A percentile compares a stretch with the other conserved stretches of the same genome.
These are phyloP conservation scores for Drosophila lacicola DNA, from an alignment of 2,888 invertebrate genomes.

Conservation along the genomic window DNA sequence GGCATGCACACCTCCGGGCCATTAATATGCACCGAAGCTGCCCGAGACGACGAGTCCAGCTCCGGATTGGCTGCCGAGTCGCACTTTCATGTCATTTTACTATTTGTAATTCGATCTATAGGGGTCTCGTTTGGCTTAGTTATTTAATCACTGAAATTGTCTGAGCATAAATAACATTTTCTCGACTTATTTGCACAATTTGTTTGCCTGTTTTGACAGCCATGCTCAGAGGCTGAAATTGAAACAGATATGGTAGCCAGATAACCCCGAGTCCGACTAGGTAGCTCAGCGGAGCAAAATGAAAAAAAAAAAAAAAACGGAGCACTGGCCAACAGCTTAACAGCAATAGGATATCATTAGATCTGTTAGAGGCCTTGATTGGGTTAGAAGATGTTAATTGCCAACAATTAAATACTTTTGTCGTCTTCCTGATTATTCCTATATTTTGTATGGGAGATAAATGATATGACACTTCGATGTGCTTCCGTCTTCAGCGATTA, in stretches of 20 bases:
- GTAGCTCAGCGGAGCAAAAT: not conserved
- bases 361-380: too few species aligned
- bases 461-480: too few species aligned
- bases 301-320: too few species aligned
- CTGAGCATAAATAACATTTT: constrained; percentile 73
- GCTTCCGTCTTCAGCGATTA: too few species aligned
- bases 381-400: too few species aligned
- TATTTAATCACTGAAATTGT: constrained; percentile 71
- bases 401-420: too few species aligned
- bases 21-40: constrained; percentile 58
- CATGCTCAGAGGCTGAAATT: constrained; percentile 58
- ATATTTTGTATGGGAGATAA: too few species aligned
- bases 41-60: constrained; percentile 1
- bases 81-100: constrained; percentile 64
- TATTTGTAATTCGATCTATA: constrained; percentile 50
- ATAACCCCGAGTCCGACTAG: constrained; percentile 7
- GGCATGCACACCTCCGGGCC: constrained; percentile 82
- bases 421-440: too few species aligned
- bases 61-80: constrained; percentile 16
- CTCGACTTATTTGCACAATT: constrained; percentile 79
- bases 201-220: constrained; percentile 80
- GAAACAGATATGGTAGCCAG: constrained; percentile 53
- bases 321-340: constrained; percentile 4
- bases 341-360: not conserved
- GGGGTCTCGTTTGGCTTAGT: constrained; percentile 46